These are phyloP conservation scores for Mythimna lalbum DNA, from an alignment of 2,888 invertebrate genomes.

Conservation along the genomic window DNA sequence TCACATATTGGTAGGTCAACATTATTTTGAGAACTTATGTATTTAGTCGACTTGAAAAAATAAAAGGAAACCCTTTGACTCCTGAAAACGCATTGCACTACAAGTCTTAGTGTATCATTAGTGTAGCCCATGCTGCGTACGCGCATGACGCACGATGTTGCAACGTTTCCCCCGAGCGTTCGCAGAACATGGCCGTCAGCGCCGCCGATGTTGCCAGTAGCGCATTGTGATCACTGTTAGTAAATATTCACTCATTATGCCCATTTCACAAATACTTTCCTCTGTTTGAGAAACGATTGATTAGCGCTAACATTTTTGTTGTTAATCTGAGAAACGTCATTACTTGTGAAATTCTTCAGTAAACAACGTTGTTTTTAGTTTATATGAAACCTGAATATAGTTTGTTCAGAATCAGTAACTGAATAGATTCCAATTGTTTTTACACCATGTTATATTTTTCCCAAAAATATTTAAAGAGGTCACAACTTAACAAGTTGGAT, in stretches of 20 bases:
- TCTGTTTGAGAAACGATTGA: conserved; percentile 58
- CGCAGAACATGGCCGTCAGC: conserved; percentile 54
- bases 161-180: conserved; percentile 59
- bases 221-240: conserved; percentile 65
- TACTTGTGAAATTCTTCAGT: not conserved
- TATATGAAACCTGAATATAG: too few relatives aligned
- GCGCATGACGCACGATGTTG: conserved; percentile 59
- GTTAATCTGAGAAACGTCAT: conserved; percentile 32
- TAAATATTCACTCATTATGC: conserved; percentile 64
- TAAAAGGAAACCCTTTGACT: not conserved
- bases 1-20: not conserved
- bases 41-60: not conserved
- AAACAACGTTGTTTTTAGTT: too few relatives aligned
- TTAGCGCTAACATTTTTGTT: conserved; percentile 56
- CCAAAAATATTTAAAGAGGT: too few relatives aligned
- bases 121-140: conserved; percentile 38
- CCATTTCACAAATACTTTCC: conserved; percentile 60
- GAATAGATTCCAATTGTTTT: too few relatives aligned
- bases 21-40: not conserved
- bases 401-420: too few relatives aligned
- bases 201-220: conserved; percentile 60
- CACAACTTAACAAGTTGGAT: too few relatives aligned
- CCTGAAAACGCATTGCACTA: conserved; percentile 3
- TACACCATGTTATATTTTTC: too few relatives aligned
- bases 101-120: conserved; percentile 17